A percentile compares a stretch with the other conserved stretches of the same genome.
Conservation (phyloP, 2,888 invertebrate species). For the Mesoligia furuncula region DNA sequence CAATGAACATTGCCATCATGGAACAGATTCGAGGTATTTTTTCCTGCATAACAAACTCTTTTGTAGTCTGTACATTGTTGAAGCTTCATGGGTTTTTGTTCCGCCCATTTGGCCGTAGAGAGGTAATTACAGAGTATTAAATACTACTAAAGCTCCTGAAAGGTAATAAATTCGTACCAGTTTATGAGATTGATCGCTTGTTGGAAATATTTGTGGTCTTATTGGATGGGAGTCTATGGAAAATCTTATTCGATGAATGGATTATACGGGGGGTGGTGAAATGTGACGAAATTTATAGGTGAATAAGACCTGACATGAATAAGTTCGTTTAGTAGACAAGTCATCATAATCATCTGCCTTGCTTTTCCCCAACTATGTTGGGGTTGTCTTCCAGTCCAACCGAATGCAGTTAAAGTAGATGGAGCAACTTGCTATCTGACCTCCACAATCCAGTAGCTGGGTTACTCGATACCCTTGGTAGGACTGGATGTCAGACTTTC, state of each 20-base stretch:
- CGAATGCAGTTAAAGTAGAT: too few relatives aligned
- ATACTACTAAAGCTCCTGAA: constrained; percentile 61
- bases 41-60: constrained; percentile 23
- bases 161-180: constrained; percentile 56
- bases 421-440: too few relatives aligned
- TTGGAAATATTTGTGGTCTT: constrained; percentile 51
- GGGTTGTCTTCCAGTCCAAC: too few relatives aligned
- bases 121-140: constrained; percentile 59
- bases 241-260: constrained; percentile 25
- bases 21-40: background rate
- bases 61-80: constrained; percentile 56
- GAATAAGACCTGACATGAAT: background rate
- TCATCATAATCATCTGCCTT: background rate
- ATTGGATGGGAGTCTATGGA: constrained; percentile 8
- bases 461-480: background rate
- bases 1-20: background rate
- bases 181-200: constrained; percentile 57
- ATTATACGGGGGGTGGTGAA: background rate
- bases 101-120: constrained; percentile 52
- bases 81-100: constrained; percentile 53
- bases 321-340: background rate
- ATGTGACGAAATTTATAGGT: background rate
- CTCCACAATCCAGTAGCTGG: background rate
- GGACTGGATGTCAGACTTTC: background rate
- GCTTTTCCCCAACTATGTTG: too few relatives aligned